Evolutionary conservation across 35 echinoderm and acorn worm genomes (phyloP), one percentile per base, ranked within the genome.

Genomic region (Apostichopus japonicus): DNA sequence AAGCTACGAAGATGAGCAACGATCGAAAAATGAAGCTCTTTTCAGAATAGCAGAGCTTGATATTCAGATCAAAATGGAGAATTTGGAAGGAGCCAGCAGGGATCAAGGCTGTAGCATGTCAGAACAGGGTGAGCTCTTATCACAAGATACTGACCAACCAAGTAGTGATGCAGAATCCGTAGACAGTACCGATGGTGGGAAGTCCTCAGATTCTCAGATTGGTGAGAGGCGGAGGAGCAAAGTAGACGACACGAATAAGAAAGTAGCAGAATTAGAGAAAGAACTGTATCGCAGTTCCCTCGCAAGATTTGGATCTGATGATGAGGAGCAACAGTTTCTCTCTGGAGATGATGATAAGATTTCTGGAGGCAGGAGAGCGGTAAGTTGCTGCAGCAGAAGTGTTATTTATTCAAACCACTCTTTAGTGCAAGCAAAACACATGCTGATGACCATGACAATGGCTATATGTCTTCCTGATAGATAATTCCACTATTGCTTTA

Each of bases 1-100:
- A 7, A 89, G 86, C 86, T 89, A 89, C 19, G 86, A 89, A 6
- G 86, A 89, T 73, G 86, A 89, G 53, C 86, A 89, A 65, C 44
- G 67, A 67, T 72, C 23, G 1, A 89, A 89, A 52, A 89, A 89
- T 17, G 86, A 89, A 27, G 67, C 23, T 19, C 86, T 89, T 23
- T 89, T 89, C 62, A 65, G 19, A 51, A 16, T 82, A 54, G 79
- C 79, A 10, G 79, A 82, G 27, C 71, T 75, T 44, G 33, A n/a
- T 23, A 21, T 23, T 19, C 71, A 21, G 71, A 19, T 75, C 15
- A 19, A 75, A 75, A 23, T 19, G 15, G 71, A 75, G 15, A 2
- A 6, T 7, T 19, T 75, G 71, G 71, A 75, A 7, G 21, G 15
- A 75, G 71, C 71, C 71, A 75, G 14, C 17, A 75, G 6, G 15